Conservation (phyloP, 2,888 invertebrate genomes). For the Hipparchia semele region DNA sequence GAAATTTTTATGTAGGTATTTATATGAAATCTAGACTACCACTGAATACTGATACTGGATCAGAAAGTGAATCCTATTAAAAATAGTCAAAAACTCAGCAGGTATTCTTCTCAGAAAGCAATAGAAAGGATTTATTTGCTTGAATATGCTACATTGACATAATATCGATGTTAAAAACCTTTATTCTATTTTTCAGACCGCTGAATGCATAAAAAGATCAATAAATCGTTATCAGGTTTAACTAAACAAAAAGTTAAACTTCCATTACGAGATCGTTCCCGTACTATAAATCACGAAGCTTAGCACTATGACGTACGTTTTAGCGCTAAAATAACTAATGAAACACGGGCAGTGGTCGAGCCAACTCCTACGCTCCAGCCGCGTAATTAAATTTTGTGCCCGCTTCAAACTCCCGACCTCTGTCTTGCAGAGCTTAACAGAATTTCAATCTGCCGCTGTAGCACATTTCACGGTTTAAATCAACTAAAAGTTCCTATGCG, state of each 20-base stretch:
- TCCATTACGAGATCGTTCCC: slow-evolving; percentile 5
- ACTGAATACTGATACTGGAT: too few species aligned
- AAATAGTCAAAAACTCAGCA: too few species aligned
- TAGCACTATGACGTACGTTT: slow-evolving; percentile 23
- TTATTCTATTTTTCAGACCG: too few species aligned
- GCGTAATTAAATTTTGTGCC: slow-evolving; percentile 45
- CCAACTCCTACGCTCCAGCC: slow-evolving; percentile 36
- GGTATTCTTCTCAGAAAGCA: too few species aligned
- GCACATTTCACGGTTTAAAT: slow-evolving; percentile 35
- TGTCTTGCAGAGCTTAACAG: slow-evolving; percentile 40
- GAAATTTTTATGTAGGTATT: too few species aligned
- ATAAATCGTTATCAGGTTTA: neutral
- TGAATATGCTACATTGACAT: too few species aligned
- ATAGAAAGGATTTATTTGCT: too few species aligned
- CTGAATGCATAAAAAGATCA: too few species aligned
- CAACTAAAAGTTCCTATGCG: slow-evolving; percentile 13
- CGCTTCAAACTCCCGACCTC: slow-evolving; percentile 42
- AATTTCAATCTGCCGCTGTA: slow-evolving; percentile 37
- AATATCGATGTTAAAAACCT: too few species aligned
- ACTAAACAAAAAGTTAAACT: slow-evolving; percentile 13
- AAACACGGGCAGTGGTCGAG: slow-evolving; percentile 38
- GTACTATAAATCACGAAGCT: slow-evolving; percentile 18
- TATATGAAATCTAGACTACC: too few species aligned
- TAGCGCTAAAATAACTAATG: slow-evolving; percentile 35
- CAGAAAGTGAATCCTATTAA: too few species aligned